Conservation (phyloP, 2,797 vertebrate genomes). For the Capromys pilorides region DNA sequence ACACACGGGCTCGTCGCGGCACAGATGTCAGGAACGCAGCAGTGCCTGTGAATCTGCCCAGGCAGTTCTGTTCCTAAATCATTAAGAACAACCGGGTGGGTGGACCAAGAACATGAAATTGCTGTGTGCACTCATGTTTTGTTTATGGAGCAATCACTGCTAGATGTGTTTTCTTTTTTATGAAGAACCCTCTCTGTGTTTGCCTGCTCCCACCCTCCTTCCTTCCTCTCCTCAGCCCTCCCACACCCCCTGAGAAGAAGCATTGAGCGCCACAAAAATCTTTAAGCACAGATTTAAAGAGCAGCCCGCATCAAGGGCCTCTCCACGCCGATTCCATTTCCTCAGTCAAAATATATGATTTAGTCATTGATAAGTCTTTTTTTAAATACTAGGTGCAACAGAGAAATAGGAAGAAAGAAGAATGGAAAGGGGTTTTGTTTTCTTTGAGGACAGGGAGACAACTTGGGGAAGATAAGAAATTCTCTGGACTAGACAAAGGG, state of each 20-base stretch:
- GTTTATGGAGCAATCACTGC: conserved; percentile 85
- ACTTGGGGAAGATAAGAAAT: too few relatives aligned
- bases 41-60: conserved; percentile 83
- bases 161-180: conserved; percentile 80
- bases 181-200: conserved; percentile 78
- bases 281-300: conserved; percentile 54
- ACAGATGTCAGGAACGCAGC: conserved; percentile 83
- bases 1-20: conserved; percentile 77
- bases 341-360: conserved; percentile 69
- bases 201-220: conserved; percentile 68
- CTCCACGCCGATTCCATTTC: conserved; percentile 52
- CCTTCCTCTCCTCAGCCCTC: conserved; percentile 56
- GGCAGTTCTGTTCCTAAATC: conserved; percentile 84
- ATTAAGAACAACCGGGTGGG: conserved; percentile 86
- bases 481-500: too few relatives aligned
- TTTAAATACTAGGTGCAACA: too few relatives aligned
- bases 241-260: conserved; percentile 64
- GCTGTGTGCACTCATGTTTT: conserved; percentile 84
- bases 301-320: conserved; percentile 45
- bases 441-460: too few relatives aligned
- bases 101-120: conserved; percentile 86
- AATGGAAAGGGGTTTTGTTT: too few relatives aligned
- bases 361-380: neutral
- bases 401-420: too few relatives aligned
- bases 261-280: conserved; percentile 56